Base-by-base conservation (phyloP, 2,797 vertebrate species). In the Xenopus petersii region DNA sequence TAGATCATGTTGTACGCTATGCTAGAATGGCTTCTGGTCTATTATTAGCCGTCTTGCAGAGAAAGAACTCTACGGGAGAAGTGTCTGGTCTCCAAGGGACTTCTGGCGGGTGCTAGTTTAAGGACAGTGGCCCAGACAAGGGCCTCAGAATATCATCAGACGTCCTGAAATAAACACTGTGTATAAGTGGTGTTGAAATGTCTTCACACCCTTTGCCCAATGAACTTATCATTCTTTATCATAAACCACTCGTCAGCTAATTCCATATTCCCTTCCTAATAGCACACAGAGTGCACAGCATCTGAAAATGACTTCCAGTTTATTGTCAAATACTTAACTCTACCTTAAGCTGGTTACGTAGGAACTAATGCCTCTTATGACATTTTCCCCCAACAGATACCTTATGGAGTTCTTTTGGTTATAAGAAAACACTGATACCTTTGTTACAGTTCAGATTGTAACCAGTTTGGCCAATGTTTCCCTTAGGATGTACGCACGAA, bases 101-200 rank as follows among this genome's bases (percentile, higher is more conserved):
- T 16, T 12, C 9, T 36, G 56, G 59, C 58, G n/a, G 66, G 68
- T 65, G 59, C 60, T 21, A 73, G 42, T 17, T 69, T 63, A 36
- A 64, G 56, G 68, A 73, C 64, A 71, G 47, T 65, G 62, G 51
- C 47, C 24, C 67, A 51, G 51, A 56, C 49, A 26, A 30, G 21
- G 61, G 21, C 64, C 55, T 67, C 67, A 70, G 47, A 17, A 66
- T 66, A 62, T 67, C 77, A 79, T 47, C 21, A 64, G 30, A 15
- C 15, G 61, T 59, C 60, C 55, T 69, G 64, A 70, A 69, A 73
- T 33, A 78, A 65, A 63, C 54, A 69, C 36, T 66, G 47, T 24
- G 21, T 66, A 59, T 61, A 70, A 66, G 59, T 79, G 67, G 71
- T 79, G 77, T 70, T 79, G 77, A 79, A 74, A 74, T 61, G 62